phyloP scores from a whole-genome alignment of 1,140 invertebrate genomes.

The Sesamia nonagrioides region DNA sequence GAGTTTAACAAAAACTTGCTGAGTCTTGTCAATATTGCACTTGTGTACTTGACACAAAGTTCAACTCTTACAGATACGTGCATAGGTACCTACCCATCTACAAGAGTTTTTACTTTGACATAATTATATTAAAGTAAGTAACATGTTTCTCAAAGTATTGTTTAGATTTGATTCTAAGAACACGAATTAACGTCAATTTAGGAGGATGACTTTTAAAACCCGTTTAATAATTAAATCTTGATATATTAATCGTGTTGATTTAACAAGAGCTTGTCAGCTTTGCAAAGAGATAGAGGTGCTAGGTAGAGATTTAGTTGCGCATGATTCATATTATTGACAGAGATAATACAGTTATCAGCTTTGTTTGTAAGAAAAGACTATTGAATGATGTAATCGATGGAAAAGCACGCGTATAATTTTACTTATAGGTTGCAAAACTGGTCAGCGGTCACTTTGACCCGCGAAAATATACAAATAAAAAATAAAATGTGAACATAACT shows the following conservation, averaged over 20 bases:
- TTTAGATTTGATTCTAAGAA: constrained; percentile 12
- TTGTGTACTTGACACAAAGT: constrained; percentile 8
- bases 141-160: background rate
- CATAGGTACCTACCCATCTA: background rate
- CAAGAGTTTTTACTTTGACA: constrained; percentile 3
- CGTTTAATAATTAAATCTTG: background rate
- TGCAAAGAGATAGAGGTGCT: constrained; percentile 4
- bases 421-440: background rate
- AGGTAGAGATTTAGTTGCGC: background rate
- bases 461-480: constrained; percentile 15
- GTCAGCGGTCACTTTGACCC: constrained; percentile 27
- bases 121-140: no score
- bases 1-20: background rate
- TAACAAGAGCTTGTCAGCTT: background rate
- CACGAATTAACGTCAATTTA: background rate
- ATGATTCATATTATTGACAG: constrained; percentile 23
- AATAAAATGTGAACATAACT: constrained; percentile 4
- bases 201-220: background rate
- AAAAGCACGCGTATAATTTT: background rate
- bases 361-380: background rate
- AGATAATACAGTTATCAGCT: background rate
- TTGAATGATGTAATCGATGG: constrained; percentile 3
- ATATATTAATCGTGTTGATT: background rate
- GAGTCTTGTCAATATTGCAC: background rate
- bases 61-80: background rate